phyloP scores from a whole-genome alignment of 1,140 invertebrate genomes.

The Aradophagus sp. region DNA sequence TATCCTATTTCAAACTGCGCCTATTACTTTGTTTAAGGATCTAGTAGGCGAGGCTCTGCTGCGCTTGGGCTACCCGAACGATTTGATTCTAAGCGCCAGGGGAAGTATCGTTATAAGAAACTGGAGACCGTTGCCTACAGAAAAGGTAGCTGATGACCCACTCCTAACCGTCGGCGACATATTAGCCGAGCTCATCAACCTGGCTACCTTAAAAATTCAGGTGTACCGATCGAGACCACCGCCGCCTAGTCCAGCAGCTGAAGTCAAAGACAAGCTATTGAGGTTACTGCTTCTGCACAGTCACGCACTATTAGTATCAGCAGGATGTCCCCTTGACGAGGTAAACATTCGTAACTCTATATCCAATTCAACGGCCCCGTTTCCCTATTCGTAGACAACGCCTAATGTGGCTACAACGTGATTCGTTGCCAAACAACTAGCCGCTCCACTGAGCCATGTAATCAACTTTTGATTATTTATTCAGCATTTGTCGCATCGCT shows the following conservation, averaged over 20 bases:
- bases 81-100: slow-evolving; percentile 74
- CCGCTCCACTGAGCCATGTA: slow-evolving; percentile 31
- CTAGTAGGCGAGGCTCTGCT: slow-evolving; percentile 79
- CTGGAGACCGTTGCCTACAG: slow-evolving; percentile 93
- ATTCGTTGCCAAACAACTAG: slow-evolving; percentile 19
- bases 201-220: slow-evolving; percentile 92
- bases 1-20: slow-evolving; percentile 42
- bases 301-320: slow-evolving; percentile 87
- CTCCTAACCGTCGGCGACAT: slow-evolving; percentile 93
- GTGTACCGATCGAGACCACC: slow-evolving; percentile 85
- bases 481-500: slow-evolving; percentile 7
- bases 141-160: slow-evolving; percentile 90
- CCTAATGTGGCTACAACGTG: too few species aligned
- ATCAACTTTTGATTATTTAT: slow-evolving; percentile 37
- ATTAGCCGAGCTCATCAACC: slow-evolving; percentile 91
- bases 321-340: slow-evolving; percentile 95
- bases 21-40: slow-evolving; percentile 70
- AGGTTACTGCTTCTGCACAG: slow-evolving; percentile 91
- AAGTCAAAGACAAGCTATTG: slow-evolving; percentile 95
- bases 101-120: slow-evolving; percentile 93
- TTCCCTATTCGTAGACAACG: too few species aligned
- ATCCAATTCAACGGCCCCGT: too few species aligned
- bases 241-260: slow-evolving; percentile 80
- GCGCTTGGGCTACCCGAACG: slow-evolving; percentile 79
- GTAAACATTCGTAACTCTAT: slow-evolving; percentile 75